Evolutionary conservation across 2,888 invertebrate species (phyloP), one percentile per base, ranked within the genome.

Genomic region (Dicranocentrus wangi): DNA sequence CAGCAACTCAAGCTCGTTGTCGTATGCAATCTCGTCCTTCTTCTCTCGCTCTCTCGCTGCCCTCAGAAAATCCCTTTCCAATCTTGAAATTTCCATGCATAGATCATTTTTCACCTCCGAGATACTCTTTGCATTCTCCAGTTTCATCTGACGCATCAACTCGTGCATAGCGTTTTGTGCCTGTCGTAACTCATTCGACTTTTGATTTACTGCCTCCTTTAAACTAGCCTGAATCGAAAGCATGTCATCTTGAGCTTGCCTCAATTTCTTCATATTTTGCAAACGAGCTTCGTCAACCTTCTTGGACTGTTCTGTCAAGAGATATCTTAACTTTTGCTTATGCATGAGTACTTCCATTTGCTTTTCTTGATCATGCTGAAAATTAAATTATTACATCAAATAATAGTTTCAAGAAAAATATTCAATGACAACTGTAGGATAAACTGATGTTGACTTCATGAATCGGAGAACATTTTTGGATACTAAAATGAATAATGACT

Each of bases 301-400:
- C 15, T 80, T 83, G 10, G 85, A 83, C 63, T 86, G 84, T 60
- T 86, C 85, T 25, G 84, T 85, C 51, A 85, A 78, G 0, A 86
- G 63, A 68, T 79, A 84, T 0, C 86, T 83, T 7, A 86, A 80
- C 39, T 95, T 97, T 88, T 97, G 97, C 87, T 95, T 95, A 87
- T 95, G 95, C 73, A 95, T 93, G 90, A 95, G 95, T 32, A 97
- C 90, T 87, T 97, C 94, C 32, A 93, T 92, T 88, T 97, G 95
- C 88, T 97, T 95, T 87, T 94, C 92, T 88, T 96, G 96, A 86
- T 94, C 93, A 0, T 93, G 91, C 89, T 96, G 42, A 1, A 71
- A 42, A 63, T 61, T 39, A 17, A 1, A 13, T 53, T 47, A 32
- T 63, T 19, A 19, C 19, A 61, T 61, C 3, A 21, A 5, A 23